Base-by-base conservation (phyloP, 2,797 vertebrate species). In the Crax fasciolata region DNA sequence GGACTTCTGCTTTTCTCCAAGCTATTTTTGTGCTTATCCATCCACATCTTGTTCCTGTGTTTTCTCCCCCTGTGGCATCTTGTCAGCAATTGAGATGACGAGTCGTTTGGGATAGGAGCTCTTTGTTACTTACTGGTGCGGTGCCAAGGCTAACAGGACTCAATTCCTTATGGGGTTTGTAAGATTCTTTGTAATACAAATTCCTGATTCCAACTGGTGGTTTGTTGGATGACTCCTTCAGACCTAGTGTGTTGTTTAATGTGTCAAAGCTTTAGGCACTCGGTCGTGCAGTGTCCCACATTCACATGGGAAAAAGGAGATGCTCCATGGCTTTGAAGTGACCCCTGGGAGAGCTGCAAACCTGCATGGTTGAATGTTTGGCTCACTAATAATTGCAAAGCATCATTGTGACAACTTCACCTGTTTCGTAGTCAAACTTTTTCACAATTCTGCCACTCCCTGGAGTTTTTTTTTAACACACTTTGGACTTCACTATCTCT, bases 1-100 rank as follows among this genome's bases (percentile, higher is more conserved):
- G 28, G 9, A 72, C 72, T 94, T 96, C 84, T 28, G 68, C 78
- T 89, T 95, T 95, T 84, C 55, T 84, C 79, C 52, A 55, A 70
- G 73, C 73, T 94, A 70, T 91, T 94, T 91, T 70, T 77, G 30
- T 81, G n/a, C 66, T 89, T 70, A 59, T 89, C 54, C 39, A 44
- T 78, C 27, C 66, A 35, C 25, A 25, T 66, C 55, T 77, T 72
- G 38, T 85, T 91, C 61, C 59, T 74, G 12, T 16, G 5, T 89
- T 95, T 87, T 52, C 43, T 74, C n/a, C 38, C 70, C 13, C 65
- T 41, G 21, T 90, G 66, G 66, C 13, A 46, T 76, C 73, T 90
- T 88, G 66, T 93, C 89, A 92, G 70, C 66, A 66, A 20, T 43
- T 3, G 1, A 44, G 10, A 13, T 59, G 28, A 19, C 61, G 71